A percentile compares a stretch with the other conserved stretches of the same genome.
phyloP scores from a whole-genome alignment of 2,888 invertebrate genomes.

The Cryptocheilus praepositus region DNA sequence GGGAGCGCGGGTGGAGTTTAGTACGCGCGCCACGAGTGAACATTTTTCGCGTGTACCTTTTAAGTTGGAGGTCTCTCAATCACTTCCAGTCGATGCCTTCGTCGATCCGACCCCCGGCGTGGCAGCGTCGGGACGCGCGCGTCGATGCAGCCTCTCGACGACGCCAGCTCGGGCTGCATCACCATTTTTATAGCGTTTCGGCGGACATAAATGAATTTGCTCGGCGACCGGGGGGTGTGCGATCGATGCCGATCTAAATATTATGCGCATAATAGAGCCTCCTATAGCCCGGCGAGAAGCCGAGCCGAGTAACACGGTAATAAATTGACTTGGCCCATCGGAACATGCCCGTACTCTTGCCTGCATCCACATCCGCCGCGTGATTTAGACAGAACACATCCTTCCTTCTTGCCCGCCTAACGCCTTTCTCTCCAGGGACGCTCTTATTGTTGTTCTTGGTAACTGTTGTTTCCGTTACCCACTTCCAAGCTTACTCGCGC shows the following conservation, averaged over 20 bases:
- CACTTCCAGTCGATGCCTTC: constrained; percentile 15
- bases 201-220: constrained; percentile 45
- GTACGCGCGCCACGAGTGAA: neutral
- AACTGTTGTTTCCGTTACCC: too few relatives aligned
- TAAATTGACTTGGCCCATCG: constrained; percentile 19
- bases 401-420: too few relatives aligned
- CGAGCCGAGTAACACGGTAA: constrained; percentile 14
- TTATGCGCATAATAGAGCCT: constrained; percentile 47
- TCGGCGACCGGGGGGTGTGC: constrained; percentile 7
- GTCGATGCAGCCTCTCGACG: neutral
- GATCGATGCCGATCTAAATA: constrained; percentile 41
- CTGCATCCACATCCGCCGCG: too few relatives aligned
- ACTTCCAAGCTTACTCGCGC: too few relatives aligned
- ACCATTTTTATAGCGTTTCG: constrained; percentile 49
- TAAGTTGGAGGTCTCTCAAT: constrained; percentile 7
- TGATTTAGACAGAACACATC: too few relatives aligned
- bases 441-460: too few relatives aligned
- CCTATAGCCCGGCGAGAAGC: constrained; percentile 28
- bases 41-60: neutral
- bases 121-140: constrained; percentile 6
- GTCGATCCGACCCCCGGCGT: neutral
- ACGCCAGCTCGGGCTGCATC: constrained; percentile 28
- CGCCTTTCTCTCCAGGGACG: too few relatives aligned
- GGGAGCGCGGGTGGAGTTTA: neutral
- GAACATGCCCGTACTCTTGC: constrained; percentile 16